Base-by-base conservation (phyloP, 2,113 vertebrate genomes). In the Hypomesus transpacificus region DNA sequence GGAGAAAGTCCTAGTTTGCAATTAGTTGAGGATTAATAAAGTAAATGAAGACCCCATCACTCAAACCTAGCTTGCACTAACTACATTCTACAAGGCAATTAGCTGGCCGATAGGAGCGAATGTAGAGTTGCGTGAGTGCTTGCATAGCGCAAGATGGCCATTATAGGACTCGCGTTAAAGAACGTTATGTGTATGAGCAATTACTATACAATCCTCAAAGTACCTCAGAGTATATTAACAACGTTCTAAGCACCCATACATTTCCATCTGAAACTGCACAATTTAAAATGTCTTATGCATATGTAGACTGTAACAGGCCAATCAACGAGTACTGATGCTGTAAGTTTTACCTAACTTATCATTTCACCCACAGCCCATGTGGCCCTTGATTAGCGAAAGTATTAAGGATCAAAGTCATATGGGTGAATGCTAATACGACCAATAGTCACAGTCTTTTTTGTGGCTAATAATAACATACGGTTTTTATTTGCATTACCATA, bases 221-320 rank as follows among this genome's bases (percentile, higher is more conserved):
- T 24, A 60, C 31, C 31, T 4, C 21, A 26, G 16, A 17, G 28
- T 14, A 14, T 14, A 14, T 24, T 24, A 60, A 60, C 58, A 62
- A 11, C 14, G 17, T 62, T 53, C 14, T 53, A 14, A 31, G 24
- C 60, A 26, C 13, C 16, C 1, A n/a, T 56, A 17, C 61, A 31
- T 85, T 69, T 69, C 82, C 59, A 68, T 70, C 68, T 63, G 34
- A 76, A 87, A 84, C 71, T 82, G 81, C 84, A 84, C 84, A 87
- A 88, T 80, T 88, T 85, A 82, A 75, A 22, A 61, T 8, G 59
- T 61, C 14, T 28, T 61, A 4, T 20, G 57, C 22, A 59, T 0
- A 21, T 18, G 39, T 11, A 46, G 39, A 9, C 39, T 46, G n/a
- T n/a, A n/a, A 46, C 39, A 46, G 39, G 39, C 9, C 39, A 11